Conservation (phyloP, 2,797 vertebrate species). For the Anomalospiza imberbis region DNA sequence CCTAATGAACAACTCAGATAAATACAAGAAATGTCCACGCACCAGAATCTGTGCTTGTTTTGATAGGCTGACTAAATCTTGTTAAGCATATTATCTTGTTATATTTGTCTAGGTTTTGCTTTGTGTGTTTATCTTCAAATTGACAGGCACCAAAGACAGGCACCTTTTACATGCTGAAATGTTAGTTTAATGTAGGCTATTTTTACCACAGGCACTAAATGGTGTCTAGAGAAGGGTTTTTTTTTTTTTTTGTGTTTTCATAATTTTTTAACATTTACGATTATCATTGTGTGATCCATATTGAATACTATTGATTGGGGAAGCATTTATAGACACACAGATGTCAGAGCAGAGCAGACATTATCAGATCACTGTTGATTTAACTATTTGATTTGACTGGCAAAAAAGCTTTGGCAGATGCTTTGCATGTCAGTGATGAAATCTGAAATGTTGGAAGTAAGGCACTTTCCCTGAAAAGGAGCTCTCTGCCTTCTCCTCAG, state of each 20-base stretch:
- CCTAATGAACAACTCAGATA: background rate
- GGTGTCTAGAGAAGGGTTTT: background rate
- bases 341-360: background rate
- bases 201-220: background rate
- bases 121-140: background rate
- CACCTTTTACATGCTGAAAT: background rate
- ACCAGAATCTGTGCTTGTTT: background rate
- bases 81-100: background rate
- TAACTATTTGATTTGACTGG: background rate
- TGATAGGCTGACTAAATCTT: background rate
- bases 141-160: background rate
- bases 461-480: background rate
- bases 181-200: background rate
- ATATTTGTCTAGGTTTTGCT: background rate
- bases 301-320: background rate
- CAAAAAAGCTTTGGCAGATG: background rate
- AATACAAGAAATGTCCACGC: background rate
- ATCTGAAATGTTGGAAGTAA: background rate
- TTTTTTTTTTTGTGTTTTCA: accelerated
- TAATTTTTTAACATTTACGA: background rate
- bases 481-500: background rate
- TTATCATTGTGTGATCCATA: background rate
- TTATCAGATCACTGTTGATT: background rate
- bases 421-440: background rate
- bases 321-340: background rate